Evolutionary conservation across 2,888 invertebrate species (phyloP).

Genomic region (Aethes cnicana): DNA sequence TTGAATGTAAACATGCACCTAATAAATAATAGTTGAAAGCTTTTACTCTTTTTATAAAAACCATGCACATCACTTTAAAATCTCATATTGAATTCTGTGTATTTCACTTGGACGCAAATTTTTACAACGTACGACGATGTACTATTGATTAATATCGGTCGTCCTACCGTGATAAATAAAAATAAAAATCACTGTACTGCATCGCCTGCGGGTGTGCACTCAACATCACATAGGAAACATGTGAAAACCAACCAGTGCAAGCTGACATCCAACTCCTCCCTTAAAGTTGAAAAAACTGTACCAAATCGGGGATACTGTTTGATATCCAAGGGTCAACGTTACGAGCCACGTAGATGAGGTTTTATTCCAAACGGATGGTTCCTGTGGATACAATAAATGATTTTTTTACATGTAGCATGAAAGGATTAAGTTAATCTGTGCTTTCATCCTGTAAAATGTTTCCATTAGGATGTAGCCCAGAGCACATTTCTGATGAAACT

Average conservation of each 20-base stretch:
- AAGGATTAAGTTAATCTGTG: constrained; percentile 18
- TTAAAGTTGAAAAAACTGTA: constrained; percentile 30
- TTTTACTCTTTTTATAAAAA: no score
- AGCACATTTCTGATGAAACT: constrained; percentile 1
- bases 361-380: constrained; percentile 51
- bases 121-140: constrained; percentile 50
- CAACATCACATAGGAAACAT: constrained; percentile 45
- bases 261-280: constrained; percentile 34
- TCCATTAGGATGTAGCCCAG: constrained; percentile 26
- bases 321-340: constrained; percentile 39
- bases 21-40: no score
- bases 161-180: constrained; percentile 58
- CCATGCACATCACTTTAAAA: no score
- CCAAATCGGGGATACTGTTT: constrained; percentile 36
- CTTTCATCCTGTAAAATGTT: constrained; percentile 21
- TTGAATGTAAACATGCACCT: no score
- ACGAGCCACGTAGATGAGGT: constrained; percentile 51
- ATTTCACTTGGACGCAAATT: no score
- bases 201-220: constrained; percentile 49
- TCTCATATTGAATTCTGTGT: no score
- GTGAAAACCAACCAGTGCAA: constrained; percentile 38
- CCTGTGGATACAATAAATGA: constrained; percentile 45
- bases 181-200: constrained; percentile 57
- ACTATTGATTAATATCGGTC: constrained; percentile 66
- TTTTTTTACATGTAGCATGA: constrained; percentile 25